phyloP scores from a whole-genome alignment of 2,113 vertebrate genomes.

The Sula dactylatra region DNA sequence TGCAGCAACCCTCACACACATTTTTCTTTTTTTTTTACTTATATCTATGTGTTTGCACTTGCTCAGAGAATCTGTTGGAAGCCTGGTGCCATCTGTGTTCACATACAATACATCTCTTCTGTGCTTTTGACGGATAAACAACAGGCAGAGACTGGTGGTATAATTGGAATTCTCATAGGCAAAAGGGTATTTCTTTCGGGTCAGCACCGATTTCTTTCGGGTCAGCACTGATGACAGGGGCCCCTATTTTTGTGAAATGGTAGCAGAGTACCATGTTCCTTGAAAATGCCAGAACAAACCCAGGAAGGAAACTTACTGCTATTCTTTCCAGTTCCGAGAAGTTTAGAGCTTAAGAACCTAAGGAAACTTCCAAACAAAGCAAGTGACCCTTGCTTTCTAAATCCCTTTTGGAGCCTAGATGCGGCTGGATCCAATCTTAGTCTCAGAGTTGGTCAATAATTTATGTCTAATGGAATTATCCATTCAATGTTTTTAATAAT shows the following conservation, averaged over 20 bases:
- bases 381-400: background rate
- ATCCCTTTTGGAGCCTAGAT: background rate
- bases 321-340: background rate
- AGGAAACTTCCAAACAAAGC: background rate
- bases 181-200: background rate
- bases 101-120: background rate
- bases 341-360: background rate
- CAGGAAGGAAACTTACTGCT: background rate
- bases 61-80: background rate
- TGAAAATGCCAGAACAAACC: background rate
- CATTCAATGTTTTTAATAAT: background rate
- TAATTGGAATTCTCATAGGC: background rate
- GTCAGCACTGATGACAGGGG: background rate
- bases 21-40: background rate
- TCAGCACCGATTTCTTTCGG: background rate
- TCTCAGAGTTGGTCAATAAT: background rate
- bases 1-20: background rate
- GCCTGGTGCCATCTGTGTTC: background rate
- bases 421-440: background rate
- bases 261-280: background rate
- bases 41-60: background rate
- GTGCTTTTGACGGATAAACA: background rate
- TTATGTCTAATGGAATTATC: background rate
- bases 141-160: background rate
- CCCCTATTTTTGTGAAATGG: background rate